These are phyloP conservation scores for Anguilla rostrata DNA, from an alignment of 2,113 vertebrate species.

Conservation along the genomic window DNA sequence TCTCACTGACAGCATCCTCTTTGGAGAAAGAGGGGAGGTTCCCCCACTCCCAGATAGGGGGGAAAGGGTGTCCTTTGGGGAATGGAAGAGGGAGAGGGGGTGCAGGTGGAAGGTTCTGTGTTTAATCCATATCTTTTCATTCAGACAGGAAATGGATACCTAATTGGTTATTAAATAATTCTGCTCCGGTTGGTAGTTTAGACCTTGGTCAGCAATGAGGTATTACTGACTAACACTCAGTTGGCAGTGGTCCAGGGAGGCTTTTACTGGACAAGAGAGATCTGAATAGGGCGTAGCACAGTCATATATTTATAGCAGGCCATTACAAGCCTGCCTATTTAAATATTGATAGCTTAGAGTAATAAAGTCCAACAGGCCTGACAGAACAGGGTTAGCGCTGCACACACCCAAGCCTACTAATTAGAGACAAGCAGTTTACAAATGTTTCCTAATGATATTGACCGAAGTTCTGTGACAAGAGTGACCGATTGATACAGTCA, in stretches of 20 bases:
- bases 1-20: neutral
- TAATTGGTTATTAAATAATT: constrained; percentile 11
- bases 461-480: neutral
- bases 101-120: too few species aligned
- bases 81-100: too few species aligned
- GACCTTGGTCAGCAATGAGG: neutral
- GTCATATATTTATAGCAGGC: constrained; percentile 47
- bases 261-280: constrained; percentile 28
- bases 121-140: neutral
- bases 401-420: constrained; percentile 2
- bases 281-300: constrained; percentile 16
- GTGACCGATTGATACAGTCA: neutral
- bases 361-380: constrained; percentile 25
- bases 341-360: constrained; percentile 45
- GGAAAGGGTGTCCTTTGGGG: too few species aligned
- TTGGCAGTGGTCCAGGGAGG: constrained; percentile 15
- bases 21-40: neutral
- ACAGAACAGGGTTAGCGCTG: constrained; percentile 2
- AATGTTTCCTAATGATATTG: constrained; percentile 3
- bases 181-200: neutral
- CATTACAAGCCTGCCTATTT: constrained; percentile 40
- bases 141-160: neutral
- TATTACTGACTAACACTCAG: neutral
- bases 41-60: too few species aligned
- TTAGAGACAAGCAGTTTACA: constrained; percentile 10